Conservation (phyloP, 2,888 invertebrate genomes). For the Hecatera dysodea region DNA sequence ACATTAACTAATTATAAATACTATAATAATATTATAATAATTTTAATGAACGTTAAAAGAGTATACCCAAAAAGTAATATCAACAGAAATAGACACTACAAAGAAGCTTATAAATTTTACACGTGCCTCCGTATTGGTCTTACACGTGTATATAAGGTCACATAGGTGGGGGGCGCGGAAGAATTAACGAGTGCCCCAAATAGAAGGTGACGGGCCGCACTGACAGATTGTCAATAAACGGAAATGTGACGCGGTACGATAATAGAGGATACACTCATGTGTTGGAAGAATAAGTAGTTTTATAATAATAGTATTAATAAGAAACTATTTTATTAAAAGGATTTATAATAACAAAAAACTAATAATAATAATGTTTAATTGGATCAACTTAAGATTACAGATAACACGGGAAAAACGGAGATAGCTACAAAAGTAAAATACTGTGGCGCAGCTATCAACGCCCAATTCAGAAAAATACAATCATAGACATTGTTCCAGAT, state of each 20-base stretch:
- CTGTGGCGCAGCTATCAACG: too few species aligned
- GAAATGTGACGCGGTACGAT: constrained; percentile 19
- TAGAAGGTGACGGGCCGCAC: constrained; percentile 25
- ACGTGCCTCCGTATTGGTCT: background rate
- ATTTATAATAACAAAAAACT: background rate
- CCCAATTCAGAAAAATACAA: too few species aligned
- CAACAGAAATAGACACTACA: background rate
- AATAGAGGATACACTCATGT: background rate
- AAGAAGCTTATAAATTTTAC: background rate
- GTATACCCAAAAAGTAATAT: background rate
- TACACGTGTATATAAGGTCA: constrained; percentile 3
- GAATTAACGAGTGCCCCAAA: constrained; percentile 49
- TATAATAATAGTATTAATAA: background rate
- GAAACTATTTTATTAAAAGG: too few species aligned
- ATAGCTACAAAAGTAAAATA: too few species aligned
- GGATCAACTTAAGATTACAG: too few species aligned
- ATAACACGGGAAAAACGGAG: too few species aligned
- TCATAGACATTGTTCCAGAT: too few species aligned
- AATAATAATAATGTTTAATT: too few species aligned
- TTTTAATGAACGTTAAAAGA: background rate
- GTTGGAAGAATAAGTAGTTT: background rate
- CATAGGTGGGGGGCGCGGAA: constrained; percentile 11
- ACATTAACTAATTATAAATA: too few species aligned
- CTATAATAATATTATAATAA: too few species aligned
- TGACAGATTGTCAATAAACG: constrained; percentile 43